phyloP scores from a whole-genome alignment of 2,888 invertebrate species.

The Actias luna region DNA sequence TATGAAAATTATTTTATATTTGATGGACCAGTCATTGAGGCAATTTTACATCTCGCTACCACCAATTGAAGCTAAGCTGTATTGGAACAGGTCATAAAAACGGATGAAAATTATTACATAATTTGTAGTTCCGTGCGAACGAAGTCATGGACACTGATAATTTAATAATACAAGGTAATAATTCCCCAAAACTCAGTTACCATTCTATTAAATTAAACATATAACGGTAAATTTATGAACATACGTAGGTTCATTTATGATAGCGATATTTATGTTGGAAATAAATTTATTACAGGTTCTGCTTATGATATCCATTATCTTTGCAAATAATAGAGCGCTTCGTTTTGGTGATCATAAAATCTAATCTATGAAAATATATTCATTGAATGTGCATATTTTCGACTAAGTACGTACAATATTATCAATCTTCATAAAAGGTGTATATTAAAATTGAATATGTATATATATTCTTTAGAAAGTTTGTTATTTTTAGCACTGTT shows the following conservation, averaged over 20 bases:
- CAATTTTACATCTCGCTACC: too few species aligned
- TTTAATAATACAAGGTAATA: too few species aligned
- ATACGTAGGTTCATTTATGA: not conserved
- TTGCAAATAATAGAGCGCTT: not conserved
- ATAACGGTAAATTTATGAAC: not conserved
- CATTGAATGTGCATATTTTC: not conserved
- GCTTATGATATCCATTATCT: slow-evolving; percentile 1
- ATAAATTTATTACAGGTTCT: slow-evolving; percentile 3
- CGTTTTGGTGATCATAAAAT: not conserved
- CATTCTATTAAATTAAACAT: not conserved
- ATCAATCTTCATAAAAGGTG: not conserved
- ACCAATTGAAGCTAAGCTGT: too few species aligned
- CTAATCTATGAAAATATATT: not conserved
- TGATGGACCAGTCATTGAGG: too few species aligned
- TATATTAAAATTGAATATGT: not conserved
- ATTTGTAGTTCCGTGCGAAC: too few species aligned
- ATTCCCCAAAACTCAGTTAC: not conserved
- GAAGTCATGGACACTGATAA: too few species aligned
- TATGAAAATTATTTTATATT: too few species aligned
- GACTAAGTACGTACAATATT: not conserved
- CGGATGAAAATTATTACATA: too few species aligned
- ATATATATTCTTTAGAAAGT: too few species aligned
- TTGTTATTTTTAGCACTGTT: too few species aligned
- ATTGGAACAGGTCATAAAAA: too few species aligned
- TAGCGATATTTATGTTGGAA: not conserved